These are phyloP conservation scores for Mystacornis crossleyi DNA, from an alignment of 2,113 vertebrate genomes.

Conservation along the genomic window DNA sequence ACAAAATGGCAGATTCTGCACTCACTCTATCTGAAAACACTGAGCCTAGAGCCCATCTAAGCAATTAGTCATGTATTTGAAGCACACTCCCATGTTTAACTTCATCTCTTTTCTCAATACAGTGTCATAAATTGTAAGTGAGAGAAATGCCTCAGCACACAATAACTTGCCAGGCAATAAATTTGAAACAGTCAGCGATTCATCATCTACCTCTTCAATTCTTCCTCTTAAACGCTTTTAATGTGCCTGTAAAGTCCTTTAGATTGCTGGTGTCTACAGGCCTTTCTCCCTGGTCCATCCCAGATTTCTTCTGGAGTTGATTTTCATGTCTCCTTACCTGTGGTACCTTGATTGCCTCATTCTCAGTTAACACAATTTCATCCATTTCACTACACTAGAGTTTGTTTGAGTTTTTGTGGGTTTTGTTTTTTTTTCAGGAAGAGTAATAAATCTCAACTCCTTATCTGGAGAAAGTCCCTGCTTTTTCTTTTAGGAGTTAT, in stretches of 20 bases:
- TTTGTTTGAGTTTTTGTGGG: background rate
- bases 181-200: background rate
- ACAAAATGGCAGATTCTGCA: background rate
- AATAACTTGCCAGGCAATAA: background rate
- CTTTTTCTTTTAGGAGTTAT: background rate
- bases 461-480: background rate
- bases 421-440: background rate
- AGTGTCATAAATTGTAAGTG: background rate
- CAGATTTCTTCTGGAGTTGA: background rate
- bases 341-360: background rate
- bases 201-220: background rate
- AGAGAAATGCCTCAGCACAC: background rate
- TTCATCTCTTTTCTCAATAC: background rate
- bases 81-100: background rate
- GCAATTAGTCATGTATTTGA: background rate
- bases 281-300: background rate
- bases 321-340: background rate
- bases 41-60: background rate
- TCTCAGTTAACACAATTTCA: background rate
- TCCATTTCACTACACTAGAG: background rate
- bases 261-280: background rate
- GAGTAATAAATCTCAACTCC: background rate
- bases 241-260: background rate
- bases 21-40: background rate
- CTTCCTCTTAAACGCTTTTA: background rate